Conservation (phyloP, 2,113 vertebrate species). For the Ciconia stormi region DNA sequence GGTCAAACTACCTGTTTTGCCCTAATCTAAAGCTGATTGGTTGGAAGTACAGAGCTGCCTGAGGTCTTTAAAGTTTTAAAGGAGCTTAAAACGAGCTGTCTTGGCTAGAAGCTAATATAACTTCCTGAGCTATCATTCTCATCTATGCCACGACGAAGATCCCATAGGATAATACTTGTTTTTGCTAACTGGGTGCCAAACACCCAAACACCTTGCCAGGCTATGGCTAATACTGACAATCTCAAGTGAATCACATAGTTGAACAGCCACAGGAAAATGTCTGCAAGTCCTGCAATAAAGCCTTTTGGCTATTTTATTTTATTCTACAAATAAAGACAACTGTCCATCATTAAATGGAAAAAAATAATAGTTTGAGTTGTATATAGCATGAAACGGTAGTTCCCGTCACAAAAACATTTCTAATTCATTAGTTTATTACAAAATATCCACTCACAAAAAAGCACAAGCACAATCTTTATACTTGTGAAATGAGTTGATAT, state of each 20-base stretch:
- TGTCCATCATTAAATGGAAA: constrained; percentile 58
- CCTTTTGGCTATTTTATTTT: constrained; percentile 64
- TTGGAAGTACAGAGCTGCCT: not conserved
- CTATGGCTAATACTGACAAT: not conserved
- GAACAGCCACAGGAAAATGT: constrained; percentile 54
- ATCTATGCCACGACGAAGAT: not conserved
- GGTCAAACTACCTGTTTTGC: not conserved
- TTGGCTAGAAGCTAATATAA: not conserved
- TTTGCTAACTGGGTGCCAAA: not conserved
- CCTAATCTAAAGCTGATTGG: not conserved
- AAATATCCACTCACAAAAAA: constrained; percentile 79
- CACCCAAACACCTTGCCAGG: not conserved
- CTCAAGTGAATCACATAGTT: constrained; percentile 11
- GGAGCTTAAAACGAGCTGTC: not conserved
- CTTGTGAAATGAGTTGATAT: constrained; percentile 77
- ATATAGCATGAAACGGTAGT: constrained; percentile 68
- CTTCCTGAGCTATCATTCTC: not conserved
- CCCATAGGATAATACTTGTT: not conserved
- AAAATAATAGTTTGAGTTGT: constrained; percentile 56
- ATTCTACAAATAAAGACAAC: constrained; percentile 67
- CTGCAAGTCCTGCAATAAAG: constrained; percentile 47
- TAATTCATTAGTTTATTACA: constrained; percentile 80
- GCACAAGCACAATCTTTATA: constrained; percentile 73
- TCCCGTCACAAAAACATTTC: constrained; percentile 69
- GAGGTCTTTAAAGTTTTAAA: not conserved